Evolutionary conservation across 2,797 vertebrate genomes (phyloP), one percentile per base, ranked within the genome.

Genomic region (Gobio occitaniae): DNA sequence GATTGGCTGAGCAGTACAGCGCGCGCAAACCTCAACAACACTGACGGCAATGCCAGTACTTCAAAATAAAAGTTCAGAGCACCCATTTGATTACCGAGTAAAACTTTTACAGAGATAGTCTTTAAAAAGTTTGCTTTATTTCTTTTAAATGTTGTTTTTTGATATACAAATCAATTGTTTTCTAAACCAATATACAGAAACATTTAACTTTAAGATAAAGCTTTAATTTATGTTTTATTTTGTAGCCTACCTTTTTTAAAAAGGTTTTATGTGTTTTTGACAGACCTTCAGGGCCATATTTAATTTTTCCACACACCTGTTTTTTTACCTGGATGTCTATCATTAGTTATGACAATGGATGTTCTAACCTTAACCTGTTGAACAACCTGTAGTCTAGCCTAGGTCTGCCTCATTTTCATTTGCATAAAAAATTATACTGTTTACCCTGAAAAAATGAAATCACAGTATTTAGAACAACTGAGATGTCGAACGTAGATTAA

Each of bases 51-150:
- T 21, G 4, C 15, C 15, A 0, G 3, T 3, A 4, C 44, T 86
- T 87, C 89, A 90, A 77, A 88, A 90, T 90, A 90, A 88, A 88
- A 83, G 89, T 84, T 63, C 7, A 8, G 0, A 12, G 2, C 9
- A 4, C 3, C 1, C 6, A 41, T 38, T n/a, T 29, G 2, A 29
- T 70, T 48, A 32, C 15, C 12, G 17, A 10, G 15, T 68, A 54
- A 36, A 75, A 54, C 17, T 54, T 2, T 21, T 36, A 13, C 52
- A 50, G 12, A 54, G 0, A 75, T 17, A 11, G 19, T 56, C 10
- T 56, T 36, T 10, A 72, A 71, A 16, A 69, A 41, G 19, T 21
- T 44, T 5, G 19, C n/a, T 70, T 44, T n/a, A 6, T n/a, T n/a
- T n/a, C 13, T 9, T 72, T 50, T 72, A 3, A 12, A 17, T 54